Evolutionary conservation across 2,113 vertebrate genomes (phyloP), one percentile per base, ranked within the genome.

Genomic region (Pedionomus torquatus): DNA sequence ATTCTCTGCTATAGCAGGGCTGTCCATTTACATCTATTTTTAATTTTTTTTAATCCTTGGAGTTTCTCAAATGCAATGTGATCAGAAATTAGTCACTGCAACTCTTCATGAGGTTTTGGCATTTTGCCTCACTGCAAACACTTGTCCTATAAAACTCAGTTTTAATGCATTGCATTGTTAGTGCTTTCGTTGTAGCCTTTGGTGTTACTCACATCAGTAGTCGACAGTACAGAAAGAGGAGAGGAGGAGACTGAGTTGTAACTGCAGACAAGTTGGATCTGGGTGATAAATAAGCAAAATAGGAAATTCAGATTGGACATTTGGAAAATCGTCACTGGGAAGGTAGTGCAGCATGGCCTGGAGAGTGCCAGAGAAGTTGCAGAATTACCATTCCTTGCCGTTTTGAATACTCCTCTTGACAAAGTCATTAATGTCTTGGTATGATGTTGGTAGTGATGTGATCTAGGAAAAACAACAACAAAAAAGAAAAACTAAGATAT

Each of bases 301-400:
- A 85, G 70, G 70, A 94, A 71, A 91, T 95, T 94, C 52, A 91
- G 75, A 79, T 76, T 48, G 65, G 85, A 68, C 17, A 9, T 88
- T 60, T 80, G 70, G 48, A 85, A 92, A 88, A 33, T 65, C 48
- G 72, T 94, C n/a, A 41, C 46, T 14, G 3, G 55, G 46, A 70
- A 51, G 33, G 41, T 61, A 3, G 21, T 35, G 26, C 55, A 90
- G 66, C 78, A n/a, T 18, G 43, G 30, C 15, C 49, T 71, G 55
- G 72, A 68, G 33, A 85, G 61, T 90, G 46, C 52, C 68, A 49
- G 57, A 69, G 24, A 71, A 17, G 12, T 1, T 43, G 12, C 20
- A 43, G 74, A 79, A 88, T 79, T 66, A 54, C 23, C 21, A 31
- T 66, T 83, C 26, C 41, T 84, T 4, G 0, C 5, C 2, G 13